These are phyloP conservation scores for Mellivora capensis DNA, from an alignment of 2,113 vertebrate species.

Conservation along the genomic window DNA sequence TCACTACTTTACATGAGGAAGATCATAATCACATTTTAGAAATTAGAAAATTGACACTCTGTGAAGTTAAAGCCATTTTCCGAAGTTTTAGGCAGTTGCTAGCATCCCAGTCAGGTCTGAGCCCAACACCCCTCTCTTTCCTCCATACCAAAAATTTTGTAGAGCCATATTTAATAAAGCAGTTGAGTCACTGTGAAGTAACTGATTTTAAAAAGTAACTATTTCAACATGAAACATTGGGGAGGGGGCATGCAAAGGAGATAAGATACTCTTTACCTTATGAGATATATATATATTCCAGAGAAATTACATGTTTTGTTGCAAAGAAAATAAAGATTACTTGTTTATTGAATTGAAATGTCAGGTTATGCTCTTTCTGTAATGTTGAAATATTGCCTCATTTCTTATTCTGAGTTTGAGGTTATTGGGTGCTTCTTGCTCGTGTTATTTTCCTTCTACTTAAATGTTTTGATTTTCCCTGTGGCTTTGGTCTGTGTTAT, in stretches of 20 bases:
- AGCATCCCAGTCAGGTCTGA: neutral
- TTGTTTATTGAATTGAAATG: neutral
- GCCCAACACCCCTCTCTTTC: neutral
- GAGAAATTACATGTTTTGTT: neutral
- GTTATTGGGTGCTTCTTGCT: neutral
- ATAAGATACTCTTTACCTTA: neutral
- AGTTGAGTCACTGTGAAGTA: neutral
- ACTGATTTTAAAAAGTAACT: neutral
- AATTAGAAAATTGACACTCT: neutral
- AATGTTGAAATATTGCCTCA: neutral
- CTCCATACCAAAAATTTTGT: neutral
- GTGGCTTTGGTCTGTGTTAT: neutral
- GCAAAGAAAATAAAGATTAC: neutral
- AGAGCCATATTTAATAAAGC: neutral
- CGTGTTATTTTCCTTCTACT: neutral
- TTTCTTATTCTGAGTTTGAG: neutral
- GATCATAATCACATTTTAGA: neutral
- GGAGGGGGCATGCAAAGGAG: neutral
- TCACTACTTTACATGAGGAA: neutral
- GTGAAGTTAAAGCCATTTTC: neutral
- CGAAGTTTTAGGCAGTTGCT: neutral
- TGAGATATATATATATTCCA: neutral
- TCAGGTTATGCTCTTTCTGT: neutral
- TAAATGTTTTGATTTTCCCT: slow-evolving; percentile 18
- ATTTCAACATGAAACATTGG: neutral